Evolutionary conservation across 2,888 invertebrate species (phyloP).

Genomic region (Oxystoma pomonae): DNA sequence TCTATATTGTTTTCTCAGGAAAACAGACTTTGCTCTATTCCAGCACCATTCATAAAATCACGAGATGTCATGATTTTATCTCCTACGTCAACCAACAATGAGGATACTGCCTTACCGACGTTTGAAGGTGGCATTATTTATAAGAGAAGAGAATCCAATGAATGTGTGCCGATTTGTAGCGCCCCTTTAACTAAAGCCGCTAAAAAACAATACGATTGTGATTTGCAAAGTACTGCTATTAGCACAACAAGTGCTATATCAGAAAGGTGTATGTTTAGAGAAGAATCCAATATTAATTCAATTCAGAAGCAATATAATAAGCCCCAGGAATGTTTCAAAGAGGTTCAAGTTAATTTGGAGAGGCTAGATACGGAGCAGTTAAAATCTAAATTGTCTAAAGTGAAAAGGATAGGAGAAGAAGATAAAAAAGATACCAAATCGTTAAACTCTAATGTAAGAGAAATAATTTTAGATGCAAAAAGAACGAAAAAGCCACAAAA

Average conservation of each 20-base stretch:
- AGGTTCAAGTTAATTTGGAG: background rate
- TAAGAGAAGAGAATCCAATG: background rate
- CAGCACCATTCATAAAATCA: background rate
- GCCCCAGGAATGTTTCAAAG: background rate
- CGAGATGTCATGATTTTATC: slow-evolving; percentile 20
- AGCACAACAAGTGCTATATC: slow-evolving; percentile 29
- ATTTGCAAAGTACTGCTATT: slow-evolving; percentile 30
- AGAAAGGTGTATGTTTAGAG: background rate
- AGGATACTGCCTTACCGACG: slow-evolving; percentile 6
- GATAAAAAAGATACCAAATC: background rate
- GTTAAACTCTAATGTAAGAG: background rate
- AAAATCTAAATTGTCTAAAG: too few species aligned
- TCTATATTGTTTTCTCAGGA: background rate
- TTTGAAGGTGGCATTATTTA: background rate
- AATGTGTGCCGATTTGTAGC: background rate
- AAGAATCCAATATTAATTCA: slow-evolving; percentile 1
- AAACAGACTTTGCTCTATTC: background rate
- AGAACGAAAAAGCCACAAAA: background rate
- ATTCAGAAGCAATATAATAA: slow-evolving; percentile 6
- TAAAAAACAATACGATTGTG: slow-evolving; percentile 35
- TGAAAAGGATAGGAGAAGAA: background rate
- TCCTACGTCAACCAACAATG: slow-evolving; percentile 21
- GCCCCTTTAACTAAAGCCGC: slow-evolving; percentile 34
- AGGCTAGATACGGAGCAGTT: slow-evolving; percentile 13
- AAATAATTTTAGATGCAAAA: background rate